These are phyloP conservation scores for Protodeltote pygarga DNA, from an alignment of 2,888 invertebrate genomes.

Conservation along the genomic window DNA sequence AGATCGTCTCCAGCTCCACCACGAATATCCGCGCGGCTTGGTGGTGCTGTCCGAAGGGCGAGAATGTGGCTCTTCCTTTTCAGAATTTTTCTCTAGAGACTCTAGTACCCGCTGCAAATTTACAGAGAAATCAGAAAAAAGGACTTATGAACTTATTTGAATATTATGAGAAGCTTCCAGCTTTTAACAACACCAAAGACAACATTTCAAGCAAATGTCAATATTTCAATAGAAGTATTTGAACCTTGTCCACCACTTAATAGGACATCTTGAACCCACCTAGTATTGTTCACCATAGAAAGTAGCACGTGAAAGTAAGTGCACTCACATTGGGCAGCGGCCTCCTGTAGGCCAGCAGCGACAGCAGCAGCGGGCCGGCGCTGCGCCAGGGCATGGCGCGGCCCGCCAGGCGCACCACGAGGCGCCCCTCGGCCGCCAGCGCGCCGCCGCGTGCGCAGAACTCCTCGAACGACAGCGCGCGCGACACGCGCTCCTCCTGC, in stretches of 20 bases:
- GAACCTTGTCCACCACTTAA: too few relatives aligned
- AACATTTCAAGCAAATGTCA: too few relatives aligned
- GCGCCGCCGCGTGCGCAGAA: conserved; percentile 91
- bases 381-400: conserved; percentile 97
- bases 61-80: conserved; percentile 60
- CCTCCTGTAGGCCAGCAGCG: conserved; percentile 94
- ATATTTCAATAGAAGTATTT: too few relatives aligned
- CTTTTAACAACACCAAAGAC: too few relatives aligned
- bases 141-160: not conserved
- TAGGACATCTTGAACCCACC: too few relatives aligned
- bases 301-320: not conserved
- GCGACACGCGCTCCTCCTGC: conserved; percentile 76
- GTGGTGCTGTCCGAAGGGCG: conserved; percentile 60
- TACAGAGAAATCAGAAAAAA: not conserved
- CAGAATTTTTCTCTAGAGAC: conserved; percentile 73
- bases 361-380: conserved; percentile 96
- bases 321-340: conserved; percentile 91
- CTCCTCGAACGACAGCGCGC: conserved; percentile 79
- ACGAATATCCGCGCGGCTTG: conserved; percentile 86
- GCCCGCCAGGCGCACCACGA: conserved; percentile 94
- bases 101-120: conserved; percentile 73
- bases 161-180: too few relatives aligned
- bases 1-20: conserved; percentile 90
- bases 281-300: too few relatives aligned
- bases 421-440: conserved; percentile 93